phyloP scores from a whole-genome alignment of 1,140 invertebrate genomes.

The Drosophila pseudoananassae region DNA sequence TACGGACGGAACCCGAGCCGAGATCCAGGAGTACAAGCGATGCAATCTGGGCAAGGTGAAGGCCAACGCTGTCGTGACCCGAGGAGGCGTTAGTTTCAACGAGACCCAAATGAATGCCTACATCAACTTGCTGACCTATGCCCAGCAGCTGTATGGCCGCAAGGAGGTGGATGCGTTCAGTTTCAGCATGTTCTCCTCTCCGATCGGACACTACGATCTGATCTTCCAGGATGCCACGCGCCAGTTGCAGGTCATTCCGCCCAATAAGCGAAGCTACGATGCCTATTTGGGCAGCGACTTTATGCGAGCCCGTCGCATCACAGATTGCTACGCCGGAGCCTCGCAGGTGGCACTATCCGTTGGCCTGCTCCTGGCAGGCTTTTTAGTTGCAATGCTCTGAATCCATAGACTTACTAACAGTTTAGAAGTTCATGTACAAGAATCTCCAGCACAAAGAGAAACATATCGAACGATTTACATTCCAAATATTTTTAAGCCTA shows the following conservation, averaged over 20 bases:
- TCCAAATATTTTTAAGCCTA: conserved; percentile 33
- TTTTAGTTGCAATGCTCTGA: conserved; percentile 50
- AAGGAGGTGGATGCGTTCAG: conserved; percentile 94
- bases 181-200: conserved; percentile 95
- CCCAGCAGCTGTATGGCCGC: conserved; percentile 95
- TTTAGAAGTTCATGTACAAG: conserved; percentile 27
- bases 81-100: conserved; percentile 90
- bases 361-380: conserved; percentile 40
- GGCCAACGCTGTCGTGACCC: conserved; percentile 95
- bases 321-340: conserved; percentile 90
- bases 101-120: conserved; percentile 92
- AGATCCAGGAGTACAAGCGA: conserved; percentile 90
- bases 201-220: conserved; percentile 91
- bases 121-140: conserved; percentile 94
- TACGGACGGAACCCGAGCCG: conserved; percentile 93
- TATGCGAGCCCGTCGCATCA: conserved; percentile 90
- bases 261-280: conserved; percentile 86
- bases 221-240: conserved; percentile 97
- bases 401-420: conserved; percentile 10
- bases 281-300: conserved; percentile 90
- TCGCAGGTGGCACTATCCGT: conserved; percentile 53
- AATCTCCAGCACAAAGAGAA: conserved; percentile 42
- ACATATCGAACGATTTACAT: conserved; percentile 41
- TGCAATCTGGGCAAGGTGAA: conserved; percentile 97
- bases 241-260: conserved; percentile 89